Percentiles rank a stretch among this genome's conserved stretches.
Evolutionary conservation across 2,113 vertebrate genomes (phyloP).

Genomic region (Phaethornis superciliosus): DNA sequence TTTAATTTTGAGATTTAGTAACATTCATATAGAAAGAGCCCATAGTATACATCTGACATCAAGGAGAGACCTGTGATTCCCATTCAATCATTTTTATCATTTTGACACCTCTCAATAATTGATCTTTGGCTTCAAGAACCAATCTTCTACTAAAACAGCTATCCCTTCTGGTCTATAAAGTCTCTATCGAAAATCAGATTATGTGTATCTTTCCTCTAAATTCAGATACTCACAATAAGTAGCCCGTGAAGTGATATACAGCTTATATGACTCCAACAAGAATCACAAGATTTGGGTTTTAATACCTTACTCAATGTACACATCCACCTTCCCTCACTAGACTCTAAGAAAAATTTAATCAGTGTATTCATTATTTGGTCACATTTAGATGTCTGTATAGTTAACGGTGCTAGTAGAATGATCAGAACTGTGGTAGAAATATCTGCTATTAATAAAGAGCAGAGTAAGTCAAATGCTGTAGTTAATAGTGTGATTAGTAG

Average conservation of each 20-base stretch:
- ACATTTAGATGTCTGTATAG: neutral
- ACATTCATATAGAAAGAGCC: neutral
- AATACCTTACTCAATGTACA: neutral
- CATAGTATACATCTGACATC: neutral
- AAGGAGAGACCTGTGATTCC: neutral
- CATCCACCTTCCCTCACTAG: neutral
- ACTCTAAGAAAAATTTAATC: neutral
- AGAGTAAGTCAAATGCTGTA: neutral
- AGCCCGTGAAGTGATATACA: neutral
- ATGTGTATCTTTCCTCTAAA: neutral
- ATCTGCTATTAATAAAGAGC: neutral
- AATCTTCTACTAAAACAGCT: neutral
- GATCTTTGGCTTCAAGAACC: neutral
- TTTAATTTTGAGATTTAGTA: neutral
- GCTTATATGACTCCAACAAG: accelerated
- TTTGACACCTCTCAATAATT: neutral
- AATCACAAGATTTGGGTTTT: neutral
- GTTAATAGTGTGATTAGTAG: neutral
- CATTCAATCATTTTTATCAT: neutral
- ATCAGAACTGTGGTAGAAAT: neutral
- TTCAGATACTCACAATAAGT: neutral
- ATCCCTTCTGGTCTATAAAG: neutral
- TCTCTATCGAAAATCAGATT: neutral
- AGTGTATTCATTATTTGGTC: neutral
- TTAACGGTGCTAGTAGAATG: neutral